These are phyloP conservation scores for Eurytoma adleriae DNA, from an alignment of 2,888 invertebrate genomes.

Conservation along the genomic window DNA sequence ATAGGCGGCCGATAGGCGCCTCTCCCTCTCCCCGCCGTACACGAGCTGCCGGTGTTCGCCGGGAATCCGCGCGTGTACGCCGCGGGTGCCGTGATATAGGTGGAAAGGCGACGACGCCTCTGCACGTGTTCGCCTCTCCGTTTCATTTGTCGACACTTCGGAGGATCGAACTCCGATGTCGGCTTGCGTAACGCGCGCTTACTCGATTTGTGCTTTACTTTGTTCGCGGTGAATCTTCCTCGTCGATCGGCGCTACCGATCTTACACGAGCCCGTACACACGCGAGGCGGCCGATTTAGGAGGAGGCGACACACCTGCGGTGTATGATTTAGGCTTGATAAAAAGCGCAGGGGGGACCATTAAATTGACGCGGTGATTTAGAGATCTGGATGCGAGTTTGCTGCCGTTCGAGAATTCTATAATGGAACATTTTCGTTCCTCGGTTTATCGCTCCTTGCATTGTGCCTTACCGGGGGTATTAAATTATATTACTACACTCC, in stretches of 20 bases:
- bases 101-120: not conserved
- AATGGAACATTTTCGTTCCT: too few relatives aligned
- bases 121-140: not conserved
- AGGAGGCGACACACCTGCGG: not conserved
- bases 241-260: not conserved
- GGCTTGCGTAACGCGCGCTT: constrained; percentile 35
- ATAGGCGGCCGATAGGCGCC: constrained; percentile 30
- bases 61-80: constrained; percentile 3
- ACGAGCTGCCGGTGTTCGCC: constrained; percentile 20
- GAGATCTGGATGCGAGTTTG: too few relatives aligned
- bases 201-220: not conserved
- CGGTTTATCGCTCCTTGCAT: too few relatives aligned
- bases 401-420: too few relatives aligned
- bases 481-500: too few relatives aligned
- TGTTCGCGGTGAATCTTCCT: constrained; percentile 16
- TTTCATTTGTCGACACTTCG: constrained; percentile 38
- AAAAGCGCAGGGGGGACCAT: not conserved
- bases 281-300: not conserved
- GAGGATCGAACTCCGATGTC: not conserved
- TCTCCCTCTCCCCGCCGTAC: not conserved
- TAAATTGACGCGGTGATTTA: not conserved
- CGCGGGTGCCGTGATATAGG: not conserved
- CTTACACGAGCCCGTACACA: not conserved
- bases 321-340: not conserved
- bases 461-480: too few relatives aligned